Evolutionary conservation across 1,140 invertebrate genomes (phyloP).

Genomic region (Drosophila azteca): DNA sequence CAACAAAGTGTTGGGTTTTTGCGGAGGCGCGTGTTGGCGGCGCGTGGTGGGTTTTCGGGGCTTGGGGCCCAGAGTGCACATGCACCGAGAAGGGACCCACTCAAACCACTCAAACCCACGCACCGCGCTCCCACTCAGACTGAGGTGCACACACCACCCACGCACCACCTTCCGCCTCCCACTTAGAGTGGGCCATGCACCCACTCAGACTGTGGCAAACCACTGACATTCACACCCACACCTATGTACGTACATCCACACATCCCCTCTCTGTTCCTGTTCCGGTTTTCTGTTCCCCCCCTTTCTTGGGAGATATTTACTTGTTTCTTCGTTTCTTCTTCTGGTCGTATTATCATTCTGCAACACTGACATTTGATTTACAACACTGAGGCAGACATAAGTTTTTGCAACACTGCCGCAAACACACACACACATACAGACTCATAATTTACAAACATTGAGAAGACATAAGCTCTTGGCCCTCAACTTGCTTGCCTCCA

Average conservation of each 20-base stretch:
- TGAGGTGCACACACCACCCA: too few relatives aligned
- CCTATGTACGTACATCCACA: background rate
- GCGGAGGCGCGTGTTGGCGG: constrained; percentile 10
- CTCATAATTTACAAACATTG: too few relatives aligned
- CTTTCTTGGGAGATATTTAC: constrained; percentile 25
- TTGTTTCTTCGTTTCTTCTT: background rate
- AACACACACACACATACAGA: too few relatives aligned
- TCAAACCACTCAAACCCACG: background rate
- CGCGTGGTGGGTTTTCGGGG: constrained; percentile 34
- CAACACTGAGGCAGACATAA: constrained; percentile 7
- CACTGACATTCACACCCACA: too few relatives aligned
- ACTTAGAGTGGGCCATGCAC: too few relatives aligned
- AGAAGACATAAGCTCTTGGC: too few relatives aligned
- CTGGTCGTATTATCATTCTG: constrained; percentile 2
- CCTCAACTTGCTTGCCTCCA: too few relatives aligned
- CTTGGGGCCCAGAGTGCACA: background rate
- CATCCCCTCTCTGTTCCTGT: background rate
- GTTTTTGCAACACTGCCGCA: background rate
- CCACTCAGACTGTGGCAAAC: too few relatives aligned
- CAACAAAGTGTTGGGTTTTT: constrained; percentile 25
- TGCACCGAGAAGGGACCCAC: constrained; percentile 9
- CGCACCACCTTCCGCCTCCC: too few relatives aligned
- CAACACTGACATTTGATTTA: constrained; percentile 16
- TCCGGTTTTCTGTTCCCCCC: background rate
- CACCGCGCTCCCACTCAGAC: too few relatives aligned